Evolutionary conservation across 2,113 vertebrate species (phyloP).

Genomic region (Clinocottus analis): DNA sequence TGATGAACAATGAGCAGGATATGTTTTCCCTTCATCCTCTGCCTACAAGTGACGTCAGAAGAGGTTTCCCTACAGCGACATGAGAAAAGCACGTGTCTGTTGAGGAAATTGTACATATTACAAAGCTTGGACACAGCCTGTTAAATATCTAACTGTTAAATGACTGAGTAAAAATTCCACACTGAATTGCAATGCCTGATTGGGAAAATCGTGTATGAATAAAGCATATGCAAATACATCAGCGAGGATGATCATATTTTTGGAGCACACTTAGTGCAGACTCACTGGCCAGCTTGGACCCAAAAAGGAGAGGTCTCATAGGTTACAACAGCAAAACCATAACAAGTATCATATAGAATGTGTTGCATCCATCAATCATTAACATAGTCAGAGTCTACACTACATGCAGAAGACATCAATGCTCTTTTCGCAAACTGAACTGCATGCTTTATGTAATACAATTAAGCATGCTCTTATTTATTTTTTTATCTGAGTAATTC

Average conservation of each 20-base stretch:
- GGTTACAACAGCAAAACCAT: not conserved
- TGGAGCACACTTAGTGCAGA: not conserved
- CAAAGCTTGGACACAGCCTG: not conserved
- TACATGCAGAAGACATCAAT: not conserved
- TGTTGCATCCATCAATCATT: not conserved
- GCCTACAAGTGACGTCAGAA: slow-evolving; percentile 27
- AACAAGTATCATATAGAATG: not conserved
- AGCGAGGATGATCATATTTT: slow-evolving; percentile 7
- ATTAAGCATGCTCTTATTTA: not conserved
- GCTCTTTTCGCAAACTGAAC: slow-evolving; percentile 2
- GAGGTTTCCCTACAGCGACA: slow-evolving; percentile 28
- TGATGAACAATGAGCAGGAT: slow-evolving; percentile 66
- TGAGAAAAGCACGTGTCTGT: not conserved
- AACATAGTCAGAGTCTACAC: not conserved
- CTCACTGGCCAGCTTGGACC: not conserved
- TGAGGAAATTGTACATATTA: slow-evolving; percentile 20
- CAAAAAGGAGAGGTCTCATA: not conserved
- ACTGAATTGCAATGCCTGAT: slow-evolving; percentile 1
- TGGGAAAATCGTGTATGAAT: slow-evolving; percentile 8
- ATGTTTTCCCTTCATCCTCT: slow-evolving; percentile 49
- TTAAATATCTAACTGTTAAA: not conserved
- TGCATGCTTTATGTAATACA: slow-evolving; percentile 23
- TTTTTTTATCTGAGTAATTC: slow-evolving; percentile 2
- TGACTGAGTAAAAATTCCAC: not conserved
- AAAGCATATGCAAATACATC: not conserved